These are phyloP conservation scores for Cyclopterus lumpus DNA, from an alignment of 2,797 vertebrate genomes.

Conservation along the genomic window DNA sequence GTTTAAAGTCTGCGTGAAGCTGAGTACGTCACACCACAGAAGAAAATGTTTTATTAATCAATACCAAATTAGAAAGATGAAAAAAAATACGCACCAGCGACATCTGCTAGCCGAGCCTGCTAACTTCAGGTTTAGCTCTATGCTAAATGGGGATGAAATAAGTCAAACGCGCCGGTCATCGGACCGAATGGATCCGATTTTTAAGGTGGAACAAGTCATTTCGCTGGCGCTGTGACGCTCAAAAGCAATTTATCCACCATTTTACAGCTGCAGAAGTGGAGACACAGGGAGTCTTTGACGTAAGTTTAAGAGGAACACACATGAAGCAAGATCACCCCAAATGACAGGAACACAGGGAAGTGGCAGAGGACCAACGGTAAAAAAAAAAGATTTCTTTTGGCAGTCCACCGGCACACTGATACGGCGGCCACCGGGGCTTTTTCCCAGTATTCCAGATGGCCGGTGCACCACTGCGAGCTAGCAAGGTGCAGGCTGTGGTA, in stretches of 20 bases:
- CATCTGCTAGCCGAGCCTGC: no score
- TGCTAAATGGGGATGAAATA: no score
- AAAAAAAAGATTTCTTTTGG: no score
- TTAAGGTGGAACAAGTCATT: neutral
- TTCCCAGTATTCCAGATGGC: neutral
- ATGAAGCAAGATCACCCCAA: neutral
- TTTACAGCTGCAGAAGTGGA: neutral
- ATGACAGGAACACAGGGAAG: neutral
- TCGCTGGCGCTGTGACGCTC: neutral
- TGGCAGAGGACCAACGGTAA: no score
- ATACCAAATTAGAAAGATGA: neutral
- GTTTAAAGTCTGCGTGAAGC: neutral
- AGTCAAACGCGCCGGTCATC: no score
- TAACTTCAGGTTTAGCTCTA: no score
- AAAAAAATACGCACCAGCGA: no score
- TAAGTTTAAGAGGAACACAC: neutral
- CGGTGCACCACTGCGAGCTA: no score
- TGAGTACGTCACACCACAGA: neutral
- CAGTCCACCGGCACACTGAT: no score
- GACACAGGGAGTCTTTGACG: neutral
- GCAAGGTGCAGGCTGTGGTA: no score
- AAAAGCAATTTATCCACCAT: neutral
- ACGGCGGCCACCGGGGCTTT: neutral
- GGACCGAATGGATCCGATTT: neutral
- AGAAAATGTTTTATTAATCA: neutral